Conservation (phyloP, 1,140 invertebrate species). For the Hycleus phaleratus region DNA sequence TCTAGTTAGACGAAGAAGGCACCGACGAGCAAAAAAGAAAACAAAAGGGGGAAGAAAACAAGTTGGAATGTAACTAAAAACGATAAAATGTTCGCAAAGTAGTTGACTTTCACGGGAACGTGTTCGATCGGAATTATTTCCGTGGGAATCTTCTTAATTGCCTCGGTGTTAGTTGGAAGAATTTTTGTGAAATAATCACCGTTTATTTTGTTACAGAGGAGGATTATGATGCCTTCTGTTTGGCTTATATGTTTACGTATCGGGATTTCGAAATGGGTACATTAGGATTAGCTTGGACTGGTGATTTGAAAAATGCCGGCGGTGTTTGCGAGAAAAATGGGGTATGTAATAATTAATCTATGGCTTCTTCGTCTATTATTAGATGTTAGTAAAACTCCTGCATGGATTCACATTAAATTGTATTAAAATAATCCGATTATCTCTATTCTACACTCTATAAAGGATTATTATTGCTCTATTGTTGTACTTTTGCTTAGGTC, state of each 20-base stretch:
- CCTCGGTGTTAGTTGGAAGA: too few species aligned
- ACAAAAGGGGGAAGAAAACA: neutral
- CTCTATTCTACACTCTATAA: too few species aligned
- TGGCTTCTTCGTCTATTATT: too few species aligned
- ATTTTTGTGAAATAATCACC: too few species aligned
- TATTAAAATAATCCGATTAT: too few species aligned
- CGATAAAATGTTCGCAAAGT: neutral
- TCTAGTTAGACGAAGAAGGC: neutral
- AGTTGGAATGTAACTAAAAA: neutral
- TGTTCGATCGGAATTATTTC: too few species aligned
- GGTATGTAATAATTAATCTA: slow-evolving; percentile 45
- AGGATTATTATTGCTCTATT: too few species aligned
- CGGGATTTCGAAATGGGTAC: slow-evolving; percentile 98
- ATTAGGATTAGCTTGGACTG: slow-evolving; percentile 94
- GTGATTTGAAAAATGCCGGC: slow-evolving; percentile 88
- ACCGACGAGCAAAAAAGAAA: slow-evolving; percentile 4
- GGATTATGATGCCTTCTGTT: slow-evolving; percentile 95
- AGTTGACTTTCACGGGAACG: too few species aligned
- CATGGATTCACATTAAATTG: too few species aligned
- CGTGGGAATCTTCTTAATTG: too few species aligned
- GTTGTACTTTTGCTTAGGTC: too few species aligned
- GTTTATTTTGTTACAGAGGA: slow-evolving; percentile 60
- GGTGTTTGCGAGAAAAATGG: slow-evolving; percentile 92
- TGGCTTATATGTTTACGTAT: slow-evolving; percentile 99
- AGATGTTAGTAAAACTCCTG: too few species aligned